Evolutionary conservation across 1,140 invertebrate species (phyloP).

Genomic region (Zeugodacus cucurbitae): DNA sequence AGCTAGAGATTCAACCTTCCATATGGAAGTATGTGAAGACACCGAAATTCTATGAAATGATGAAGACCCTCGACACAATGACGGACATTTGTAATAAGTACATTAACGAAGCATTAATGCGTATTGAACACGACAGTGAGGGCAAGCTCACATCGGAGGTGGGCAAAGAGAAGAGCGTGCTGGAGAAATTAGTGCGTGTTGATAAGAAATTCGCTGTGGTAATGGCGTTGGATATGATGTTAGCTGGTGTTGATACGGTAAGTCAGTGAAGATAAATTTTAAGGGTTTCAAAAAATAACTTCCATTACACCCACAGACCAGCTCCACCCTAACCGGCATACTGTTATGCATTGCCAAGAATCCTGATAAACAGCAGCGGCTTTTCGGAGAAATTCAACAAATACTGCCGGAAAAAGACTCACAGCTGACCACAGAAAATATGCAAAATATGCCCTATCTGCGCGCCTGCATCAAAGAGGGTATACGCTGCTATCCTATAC

Average conservation of each 20-base stretch:
- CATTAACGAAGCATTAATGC: slow-evolving; percentile 52
- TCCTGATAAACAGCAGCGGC: slow-evolving; percentile 76
- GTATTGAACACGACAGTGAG: slow-evolving; percentile 50
- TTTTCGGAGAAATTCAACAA: slow-evolving; percentile 76
- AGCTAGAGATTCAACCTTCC: slow-evolving; percentile 73
- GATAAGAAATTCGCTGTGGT: slow-evolving; percentile 66
- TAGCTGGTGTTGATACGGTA: slow-evolving; percentile 65
- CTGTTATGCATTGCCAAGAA: slow-evolving; percentile 73
- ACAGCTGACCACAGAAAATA: slow-evolving; percentile 68
- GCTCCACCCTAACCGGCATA: slow-evolving; percentile 44
- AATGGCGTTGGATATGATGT: slow-evolving; percentile 66
- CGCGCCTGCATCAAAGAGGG: slow-evolving; percentile 76
- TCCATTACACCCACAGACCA: slow-evolving; percentile 46
- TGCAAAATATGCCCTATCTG: slow-evolving; percentile 72
- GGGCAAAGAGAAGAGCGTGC: slow-evolving; percentile 56
- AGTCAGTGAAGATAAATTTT: slow-evolving; percentile 39
- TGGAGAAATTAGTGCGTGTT: slow-evolving; percentile 66
- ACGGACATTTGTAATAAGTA: slow-evolving; percentile 51
- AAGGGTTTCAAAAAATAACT: neutral
- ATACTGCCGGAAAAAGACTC: slow-evolving; percentile 68
- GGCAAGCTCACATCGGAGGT: slow-evolving; percentile 46
- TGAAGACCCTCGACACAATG: slow-evolving; percentile 64
- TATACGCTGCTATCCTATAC: slow-evolving; percentile 69
- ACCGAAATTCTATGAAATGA: slow-evolving; percentile 70
- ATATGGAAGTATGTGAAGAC: slow-evolving; percentile 74